Evolutionary conservation across 2,888 invertebrate genomes (phyloP).

Genomic region (Cephus spinipes): DNA sequence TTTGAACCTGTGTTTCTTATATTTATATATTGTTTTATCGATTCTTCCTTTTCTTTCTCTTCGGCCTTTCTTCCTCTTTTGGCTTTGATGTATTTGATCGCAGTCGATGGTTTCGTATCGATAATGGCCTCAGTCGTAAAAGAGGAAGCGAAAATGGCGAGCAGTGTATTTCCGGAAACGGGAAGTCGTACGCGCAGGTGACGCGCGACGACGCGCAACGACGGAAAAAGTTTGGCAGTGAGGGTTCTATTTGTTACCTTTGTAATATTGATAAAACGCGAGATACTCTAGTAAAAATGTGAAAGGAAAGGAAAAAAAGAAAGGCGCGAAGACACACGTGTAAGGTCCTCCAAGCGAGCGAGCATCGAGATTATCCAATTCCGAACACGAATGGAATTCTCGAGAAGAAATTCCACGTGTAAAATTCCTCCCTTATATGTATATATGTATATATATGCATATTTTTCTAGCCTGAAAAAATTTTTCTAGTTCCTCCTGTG

Average conservation of each 20-base stretch:
- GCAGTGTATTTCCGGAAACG: neutral
- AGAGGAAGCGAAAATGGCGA: neutral
- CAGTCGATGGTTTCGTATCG: neutral
- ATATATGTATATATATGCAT: neutral
- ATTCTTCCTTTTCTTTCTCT: neutral
- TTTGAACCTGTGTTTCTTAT: neutral
- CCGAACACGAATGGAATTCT: neutral
- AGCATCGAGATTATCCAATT: neutral
- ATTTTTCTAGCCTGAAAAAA: neutral
- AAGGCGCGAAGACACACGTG: constrained; percentile 1
- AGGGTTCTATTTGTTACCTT: constrained; percentile 26
- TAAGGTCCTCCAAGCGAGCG: neutral
- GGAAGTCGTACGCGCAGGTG: neutral
- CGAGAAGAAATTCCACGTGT: neutral
- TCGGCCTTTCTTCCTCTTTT: neutral
- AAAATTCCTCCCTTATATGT: neutral
- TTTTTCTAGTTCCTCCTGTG: neutral
- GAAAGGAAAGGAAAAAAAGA: neutral
- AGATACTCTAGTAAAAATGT: neutral
- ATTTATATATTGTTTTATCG: neutral
- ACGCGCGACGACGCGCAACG: neutral
- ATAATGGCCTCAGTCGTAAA: neutral
- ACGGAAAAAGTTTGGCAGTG: constrained; percentile 36
- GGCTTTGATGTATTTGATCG: neutral
- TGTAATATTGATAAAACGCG: constrained; percentile 7